Base-by-base conservation (phyloP, 1,140 invertebrate species). In the Melanaphis sacchari region DNA sequence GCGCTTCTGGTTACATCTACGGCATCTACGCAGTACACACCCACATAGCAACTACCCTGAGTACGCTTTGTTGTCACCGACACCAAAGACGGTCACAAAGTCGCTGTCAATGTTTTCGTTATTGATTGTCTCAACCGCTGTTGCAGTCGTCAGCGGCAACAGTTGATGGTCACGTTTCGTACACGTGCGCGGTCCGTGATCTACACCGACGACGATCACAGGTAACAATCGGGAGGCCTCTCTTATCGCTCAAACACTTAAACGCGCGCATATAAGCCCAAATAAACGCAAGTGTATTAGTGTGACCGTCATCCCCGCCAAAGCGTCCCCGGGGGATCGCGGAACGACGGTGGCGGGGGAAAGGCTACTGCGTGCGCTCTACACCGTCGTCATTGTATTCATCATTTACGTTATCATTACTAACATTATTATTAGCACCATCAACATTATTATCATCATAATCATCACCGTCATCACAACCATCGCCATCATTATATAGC, bases 181-280 rank as follows among this genome's bases (percentile, higher is more conserved):
- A 54, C 87, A 89, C 36, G 87, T 89, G 87, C 46, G 22, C n/a
- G 21, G 8, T 89, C 8, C 87, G 46, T 89, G 87, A 38, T 89
- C 49, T 43, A 38, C 24, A 21, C 22, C 0, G 36, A 40, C 38
- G 40, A 84, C 82, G 82, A 76, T 84, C 84, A 41, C 84, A 31
- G 31, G 41, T n/a, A 43, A n/a, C 26, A 87, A 26, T 41, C 40
- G n/a, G 87, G 4, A 43, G 36, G 87, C 43, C 46, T 21, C 18
- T 87, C 4, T 87, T 49, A 87, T 87, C 85, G 31, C 31, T n/a
- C 31, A 88, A 46, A 88, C 85, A 46, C 85, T 31, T 46, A 26
- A 8, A 49, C 21, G 22, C n/a, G 21, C 18, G 21, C 31, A 36
- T 18, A 46, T 31, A 41, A n/a, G 6, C 85, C 31, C 85, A 87